Evolutionary conservation across 2,888 invertebrate species (phyloP).

Genomic region (Ethmia dodecea): DNA sequence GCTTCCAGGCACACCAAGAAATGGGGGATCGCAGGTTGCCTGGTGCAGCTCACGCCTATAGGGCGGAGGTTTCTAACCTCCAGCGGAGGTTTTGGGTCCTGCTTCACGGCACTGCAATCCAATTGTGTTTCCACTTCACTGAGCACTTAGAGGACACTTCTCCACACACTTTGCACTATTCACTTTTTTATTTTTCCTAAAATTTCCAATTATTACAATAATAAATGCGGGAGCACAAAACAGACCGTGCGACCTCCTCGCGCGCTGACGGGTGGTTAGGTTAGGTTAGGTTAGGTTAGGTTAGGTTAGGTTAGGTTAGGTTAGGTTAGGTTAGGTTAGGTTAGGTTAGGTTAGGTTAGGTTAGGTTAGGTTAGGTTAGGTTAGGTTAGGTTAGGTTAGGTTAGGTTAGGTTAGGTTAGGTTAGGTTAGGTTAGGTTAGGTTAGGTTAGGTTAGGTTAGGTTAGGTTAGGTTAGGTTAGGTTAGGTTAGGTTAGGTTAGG

Average conservation of each 20-base stretch:
- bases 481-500: too few species aligned
- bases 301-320: constrained; percentile 19
- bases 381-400: constrained; percentile 22
- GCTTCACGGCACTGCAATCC: too few species aligned
- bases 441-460: too few species aligned
- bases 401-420: too few species aligned
- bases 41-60: neutral
- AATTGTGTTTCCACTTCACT: too few species aligned
- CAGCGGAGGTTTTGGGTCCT: neutral
- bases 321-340: constrained; percentile 17
- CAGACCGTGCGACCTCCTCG: constrained; percentile 12
- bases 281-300: constrained; percentile 21
- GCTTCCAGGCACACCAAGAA: too few species aligned
- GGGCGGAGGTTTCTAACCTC: neutral
- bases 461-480: too few species aligned
- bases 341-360: constrained; percentile 20
- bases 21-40: too few species aligned
- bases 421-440: too few species aligned
- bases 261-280: constrained; percentile 20
- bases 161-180: too few species aligned
- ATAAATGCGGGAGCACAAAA: constrained; percentile 14
- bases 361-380: constrained; percentile 21
- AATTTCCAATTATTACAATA: too few species aligned
- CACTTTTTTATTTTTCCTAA: too few species aligned
- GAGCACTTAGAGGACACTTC: constrained; percentile 11